These are phyloP conservation scores for Panthera uncia DNA, from an alignment of 2,113 vertebrate genomes.

Conservation along the genomic window DNA sequence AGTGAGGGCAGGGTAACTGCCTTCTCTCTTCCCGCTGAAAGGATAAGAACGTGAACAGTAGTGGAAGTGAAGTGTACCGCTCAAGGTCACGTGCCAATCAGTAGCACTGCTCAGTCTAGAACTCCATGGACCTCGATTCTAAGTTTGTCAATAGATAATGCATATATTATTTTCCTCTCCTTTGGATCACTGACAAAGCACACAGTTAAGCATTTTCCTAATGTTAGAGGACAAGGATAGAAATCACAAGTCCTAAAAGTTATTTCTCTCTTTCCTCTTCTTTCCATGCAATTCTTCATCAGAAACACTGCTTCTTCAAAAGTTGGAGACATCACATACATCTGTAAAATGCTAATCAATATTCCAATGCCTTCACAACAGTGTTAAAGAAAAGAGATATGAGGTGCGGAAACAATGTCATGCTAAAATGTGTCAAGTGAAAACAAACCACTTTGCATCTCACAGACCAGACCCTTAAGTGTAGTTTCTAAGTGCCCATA, in stretches of 20 bases:
- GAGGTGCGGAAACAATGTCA: slow-evolving; percentile 41
- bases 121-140: background rate
- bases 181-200: slow-evolving; percentile 60
- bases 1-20: background rate
- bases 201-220: slow-evolving; percentile 64
- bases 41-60: background rate
- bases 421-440: background rate
- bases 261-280: slow-evolving; percentile 52
- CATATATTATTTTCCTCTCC: slow-evolving; percentile 51
- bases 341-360: slow-evolving; percentile 35
- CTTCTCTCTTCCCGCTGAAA: background rate
- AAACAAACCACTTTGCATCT: slow-evolving; percentile 65
- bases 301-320: slow-evolving; percentile 36
- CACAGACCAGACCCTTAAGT: background rate
- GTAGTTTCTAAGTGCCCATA: background rate
- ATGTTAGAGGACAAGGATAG: slow-evolving; percentile 67
- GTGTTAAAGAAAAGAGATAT: background rate
- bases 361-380: slow-evolving; percentile 6
- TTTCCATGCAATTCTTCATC: slow-evolving; percentile 62
- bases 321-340: background rate
- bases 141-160: background rate
- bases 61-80: background rate
- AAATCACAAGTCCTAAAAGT: slow-evolving; percentile 34
- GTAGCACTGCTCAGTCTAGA: background rate
- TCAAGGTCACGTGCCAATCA: background rate